A percentile compares a stretch with the other conserved stretches of the same genome.
Evolutionary conservation across 1,140 invertebrate genomes (phyloP).

Genomic region (Drosophila novamexicana): DNA sequence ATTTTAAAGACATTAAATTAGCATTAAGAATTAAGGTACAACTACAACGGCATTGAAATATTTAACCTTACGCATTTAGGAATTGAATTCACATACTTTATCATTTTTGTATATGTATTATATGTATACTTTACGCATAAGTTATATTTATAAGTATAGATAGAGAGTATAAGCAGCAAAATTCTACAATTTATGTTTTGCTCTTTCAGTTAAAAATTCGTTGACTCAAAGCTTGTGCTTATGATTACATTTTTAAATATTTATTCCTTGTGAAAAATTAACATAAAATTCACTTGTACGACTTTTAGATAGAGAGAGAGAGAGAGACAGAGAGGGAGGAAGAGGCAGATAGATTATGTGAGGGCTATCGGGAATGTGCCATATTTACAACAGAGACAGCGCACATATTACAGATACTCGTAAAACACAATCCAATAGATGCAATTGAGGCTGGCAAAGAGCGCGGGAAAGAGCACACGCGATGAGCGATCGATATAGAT

Average conservation of each 20-base stretch:
- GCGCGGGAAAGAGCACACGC: slow-evolving; percentile 93
- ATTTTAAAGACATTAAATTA: slow-evolving; percentile 74
- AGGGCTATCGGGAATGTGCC: slow-evolving; percentile 27
- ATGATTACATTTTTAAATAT: slow-evolving; percentile 45
- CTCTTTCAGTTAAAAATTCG: slow-evolving; percentile 64
- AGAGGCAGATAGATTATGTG: slow-evolving; percentile 6
- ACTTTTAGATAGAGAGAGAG: slow-evolving; percentile 8
- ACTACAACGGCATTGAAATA: slow-evolving; percentile 52
- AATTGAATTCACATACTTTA: slow-evolving; percentile 63
- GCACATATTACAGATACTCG: slow-evolving; percentile 89
- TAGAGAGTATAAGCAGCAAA: slow-evolving; percentile 14
- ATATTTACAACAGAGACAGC: slow-evolving; percentile 58
- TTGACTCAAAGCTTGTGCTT: slow-evolving; percentile 70
- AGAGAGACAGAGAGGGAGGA: background rate
- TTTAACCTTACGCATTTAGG: slow-evolving; percentile 68
- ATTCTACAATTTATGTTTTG: slow-evolving; percentile 1
- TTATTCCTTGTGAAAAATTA: slow-evolving; percentile 67
- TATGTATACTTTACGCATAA: slow-evolving; percentile 29
- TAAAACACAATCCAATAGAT: slow-evolving; percentile 96
- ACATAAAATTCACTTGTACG: slow-evolving; percentile 56
- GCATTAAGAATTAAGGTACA: slow-evolving; percentile 58
- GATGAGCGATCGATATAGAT: slow-evolving; percentile 94
- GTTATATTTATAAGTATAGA: slow-evolving; percentile 21
- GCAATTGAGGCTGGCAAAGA: slow-evolving; percentile 93
- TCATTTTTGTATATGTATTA: slow-evolving; percentile 31